Percentiles rank a stretch among this genome's conserved stretches.
Evolutionary conservation across 2,113 vertebrate genomes (phyloP).

Genomic region (Petaurus breviceps): DNA sequence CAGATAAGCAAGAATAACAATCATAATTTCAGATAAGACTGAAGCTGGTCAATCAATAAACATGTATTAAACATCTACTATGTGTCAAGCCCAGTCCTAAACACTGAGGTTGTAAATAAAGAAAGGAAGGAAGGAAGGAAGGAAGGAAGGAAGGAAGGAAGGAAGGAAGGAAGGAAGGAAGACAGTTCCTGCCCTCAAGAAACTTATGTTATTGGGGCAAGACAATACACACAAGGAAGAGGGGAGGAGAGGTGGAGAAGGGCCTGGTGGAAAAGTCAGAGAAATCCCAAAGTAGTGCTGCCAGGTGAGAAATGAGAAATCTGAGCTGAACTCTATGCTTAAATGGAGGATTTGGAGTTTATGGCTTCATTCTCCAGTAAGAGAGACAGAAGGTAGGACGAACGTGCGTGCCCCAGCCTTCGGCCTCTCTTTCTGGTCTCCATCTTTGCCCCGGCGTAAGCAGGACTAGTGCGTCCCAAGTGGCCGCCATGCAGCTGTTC

Average conservation of each 20-base stretch:
- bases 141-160: too few relatives aligned
- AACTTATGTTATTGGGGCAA: not conserved
- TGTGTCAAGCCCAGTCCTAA: not conserved
- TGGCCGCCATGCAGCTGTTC: too few relatives aligned
- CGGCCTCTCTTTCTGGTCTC: too few relatives aligned
- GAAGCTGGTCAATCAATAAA: not conserved
- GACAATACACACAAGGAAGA: not conserved
- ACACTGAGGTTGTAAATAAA: not conserved
- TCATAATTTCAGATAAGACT: not conserved
- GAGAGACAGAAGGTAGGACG: too few relatives aligned
- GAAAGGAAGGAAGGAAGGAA: too few relatives aligned
- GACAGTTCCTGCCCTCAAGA: not conserved
- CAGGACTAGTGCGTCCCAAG: too few relatives aligned
- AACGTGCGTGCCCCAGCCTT: too few relatives aligned
- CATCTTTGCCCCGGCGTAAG: too few relatives aligned
- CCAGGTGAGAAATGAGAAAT: not conserved
- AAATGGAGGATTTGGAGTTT: not conserved
- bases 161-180: too few relatives aligned
- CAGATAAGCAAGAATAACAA: not conserved
- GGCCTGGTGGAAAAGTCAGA: not conserved
- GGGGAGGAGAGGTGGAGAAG: not conserved
- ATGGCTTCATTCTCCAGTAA: not conserved
- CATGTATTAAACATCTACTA: not conserved
- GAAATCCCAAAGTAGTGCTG: not conserved
- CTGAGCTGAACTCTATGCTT: not conserved